These are phyloP conservation scores for Chalcis sispes DNA, from an alignment of 2,888 invertebrate genomes.

Conservation along the genomic window DNA sequence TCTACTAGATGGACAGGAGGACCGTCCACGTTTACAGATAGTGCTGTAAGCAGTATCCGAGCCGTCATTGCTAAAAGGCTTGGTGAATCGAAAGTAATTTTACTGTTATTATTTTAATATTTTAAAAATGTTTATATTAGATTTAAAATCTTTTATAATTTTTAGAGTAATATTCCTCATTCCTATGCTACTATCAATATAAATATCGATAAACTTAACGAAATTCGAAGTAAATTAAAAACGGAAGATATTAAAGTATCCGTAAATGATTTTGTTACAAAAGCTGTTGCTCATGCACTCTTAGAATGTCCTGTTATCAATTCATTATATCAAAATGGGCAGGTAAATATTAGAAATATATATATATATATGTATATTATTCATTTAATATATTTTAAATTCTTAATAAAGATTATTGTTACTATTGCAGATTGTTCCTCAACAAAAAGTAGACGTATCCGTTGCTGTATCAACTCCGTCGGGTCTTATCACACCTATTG, in stretches of 20 bases:
- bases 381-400: constrained; percentile 56
- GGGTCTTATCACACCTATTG: constrained; percentile 82
- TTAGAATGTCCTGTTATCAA: constrained; percentile 77
- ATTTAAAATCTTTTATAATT: constrained; percentile 9
- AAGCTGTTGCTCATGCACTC: constrained; percentile 80
- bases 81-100: constrained; percentile 79
- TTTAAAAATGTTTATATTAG: not conserved
- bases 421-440: constrained; percentile 69
- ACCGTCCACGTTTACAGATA: constrained; percentile 77
- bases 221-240: constrained; percentile 78
- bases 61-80: constrained; percentile 81
- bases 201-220: constrained; percentile 77
- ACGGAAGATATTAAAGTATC: constrained; percentile 79
- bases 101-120: constrained; percentile 8
- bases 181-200: constrained; percentile 80
- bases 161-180: constrained; percentile 81
- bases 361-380: constrained; percentile 32
- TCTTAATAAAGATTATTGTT: not conserved
- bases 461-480: constrained; percentile 82
- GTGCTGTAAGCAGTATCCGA: constrained; percentile 80
- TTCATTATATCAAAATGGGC: constrained; percentile 75
- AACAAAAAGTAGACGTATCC: constrained; percentile 78
- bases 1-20: constrained; percentile 49
- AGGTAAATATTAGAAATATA: constrained; percentile 67
- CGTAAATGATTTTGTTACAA: constrained; percentile 82